phyloP scores from a whole-genome alignment of 1,140 invertebrate species.

The Watersipora subatra region DNA sequence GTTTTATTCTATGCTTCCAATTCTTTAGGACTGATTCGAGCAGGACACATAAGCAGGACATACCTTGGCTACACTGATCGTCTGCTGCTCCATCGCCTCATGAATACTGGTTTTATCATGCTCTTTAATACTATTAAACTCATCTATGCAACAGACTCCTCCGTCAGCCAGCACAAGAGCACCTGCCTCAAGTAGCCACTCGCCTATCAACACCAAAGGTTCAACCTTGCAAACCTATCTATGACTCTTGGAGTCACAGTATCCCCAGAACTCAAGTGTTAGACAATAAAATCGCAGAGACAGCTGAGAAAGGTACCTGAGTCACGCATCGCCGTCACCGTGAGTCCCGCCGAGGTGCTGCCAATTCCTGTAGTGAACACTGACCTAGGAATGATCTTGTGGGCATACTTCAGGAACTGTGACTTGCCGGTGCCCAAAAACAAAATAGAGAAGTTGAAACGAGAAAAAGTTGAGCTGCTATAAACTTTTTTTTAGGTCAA shows the following conservation, averaged over 20 bases:
- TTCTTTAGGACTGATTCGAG: too few species aligned
- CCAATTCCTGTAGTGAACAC: conserved; percentile 73
- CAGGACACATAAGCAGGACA: too few species aligned
- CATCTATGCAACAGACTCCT: conserved; percentile 39
- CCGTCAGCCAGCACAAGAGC: conserved; percentile 38
- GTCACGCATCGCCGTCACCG: conserved; percentile 57
- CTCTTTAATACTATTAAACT: conserved; percentile 37
- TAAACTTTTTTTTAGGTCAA: neutral
- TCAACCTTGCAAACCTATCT: too few species aligned
- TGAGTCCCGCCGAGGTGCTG: conserved; percentile 73
- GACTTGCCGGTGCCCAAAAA: conserved; percentile 62
- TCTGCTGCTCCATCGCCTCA: conserved; percentile 41
- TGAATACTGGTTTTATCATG: conserved; percentile 38
- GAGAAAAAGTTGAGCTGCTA: neutral
- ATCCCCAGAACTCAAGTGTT: too few species aligned
- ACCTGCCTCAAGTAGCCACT: conserved; percentile 39
- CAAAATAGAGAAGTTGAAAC: conserved; percentile 3
- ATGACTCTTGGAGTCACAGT: too few species aligned
- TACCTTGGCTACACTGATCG: conserved; percentile 40
- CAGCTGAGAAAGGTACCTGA: neutral
- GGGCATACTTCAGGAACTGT: conserved; percentile 64
- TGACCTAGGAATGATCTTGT: conserved; percentile 58
- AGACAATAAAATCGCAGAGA: too few species aligned
- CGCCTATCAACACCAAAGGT: conserved; percentile 14
- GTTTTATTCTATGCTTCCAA: too few species aligned